A percentile compares a stretch with the other conserved stretches of the same genome.
These are phyloP conservation scores for Drosophila prostipennis DNA, from an alignment of 2,888 invertebrate species.

Conservation along the genomic window DNA sequence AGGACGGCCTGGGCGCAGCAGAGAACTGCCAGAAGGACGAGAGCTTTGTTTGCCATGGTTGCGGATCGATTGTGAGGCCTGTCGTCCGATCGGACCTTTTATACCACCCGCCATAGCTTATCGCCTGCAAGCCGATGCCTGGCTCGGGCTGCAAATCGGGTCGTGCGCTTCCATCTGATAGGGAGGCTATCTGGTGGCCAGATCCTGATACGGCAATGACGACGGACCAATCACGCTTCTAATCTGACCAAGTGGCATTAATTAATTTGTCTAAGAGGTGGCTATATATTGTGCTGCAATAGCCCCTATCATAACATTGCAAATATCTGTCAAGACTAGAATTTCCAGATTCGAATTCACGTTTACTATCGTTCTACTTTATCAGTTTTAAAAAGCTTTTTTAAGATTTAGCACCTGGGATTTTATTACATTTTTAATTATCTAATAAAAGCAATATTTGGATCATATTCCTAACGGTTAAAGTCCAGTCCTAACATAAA, in stretches of 20 bases:
- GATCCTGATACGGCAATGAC: slow-evolving; percentile 43
- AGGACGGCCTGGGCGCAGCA: slow-evolving; percentile 61
- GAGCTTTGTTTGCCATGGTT: slow-evolving; percentile 68
- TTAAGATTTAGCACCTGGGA: not conserved
- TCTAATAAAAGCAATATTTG: too few relatives aligned
- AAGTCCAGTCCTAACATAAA: too few relatives aligned
- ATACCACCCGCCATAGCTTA: slow-evolving; percentile 52
- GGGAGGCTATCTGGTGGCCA: slow-evolving; percentile 47
- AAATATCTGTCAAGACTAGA: slow-evolving; percentile 17
- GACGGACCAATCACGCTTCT: slow-evolving; percentile 50
- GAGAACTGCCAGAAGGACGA: slow-evolving; percentile 63
- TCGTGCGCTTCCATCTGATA: slow-evolving; percentile 59
- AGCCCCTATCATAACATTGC: slow-evolving; percentile 17
- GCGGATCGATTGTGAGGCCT: slow-evolving; percentile 28
- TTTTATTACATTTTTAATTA: not conserved
- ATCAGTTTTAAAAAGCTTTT: not conserved
- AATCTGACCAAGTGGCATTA: slow-evolving; percentile 59
- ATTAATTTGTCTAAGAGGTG: slow-evolving; percentile 61
- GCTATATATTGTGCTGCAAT: slow-evolving; percentile 1
- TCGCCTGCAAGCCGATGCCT: slow-evolving; percentile 37
- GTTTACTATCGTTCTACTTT: not conserved
- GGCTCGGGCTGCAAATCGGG: slow-evolving; percentile 1
- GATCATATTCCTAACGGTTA: too few relatives aligned
- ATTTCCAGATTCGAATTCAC: slow-evolving; percentile 8
- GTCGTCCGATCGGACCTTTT: slow-evolving; percentile 35